Conservation (phyloP, 30 jellyfish, hydroid and myxozoan genomes). For the Aurelia coerulea region DNA sequence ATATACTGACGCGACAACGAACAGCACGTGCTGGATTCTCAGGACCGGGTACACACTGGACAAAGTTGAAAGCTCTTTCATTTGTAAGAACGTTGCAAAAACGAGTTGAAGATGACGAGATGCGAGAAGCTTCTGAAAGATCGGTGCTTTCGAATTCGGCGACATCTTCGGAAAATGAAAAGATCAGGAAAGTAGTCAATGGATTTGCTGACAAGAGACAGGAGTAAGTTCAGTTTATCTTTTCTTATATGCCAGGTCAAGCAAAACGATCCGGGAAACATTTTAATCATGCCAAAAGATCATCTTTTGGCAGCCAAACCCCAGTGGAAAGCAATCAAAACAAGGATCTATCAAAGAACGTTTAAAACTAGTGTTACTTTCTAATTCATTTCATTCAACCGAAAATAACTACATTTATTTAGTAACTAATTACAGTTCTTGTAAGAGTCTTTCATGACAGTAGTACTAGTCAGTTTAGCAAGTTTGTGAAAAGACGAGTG, state of each 20-base stretch:
- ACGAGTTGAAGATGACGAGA: conserved; percentile 70
- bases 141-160: conserved; percentile 34
- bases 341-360: not conserved
- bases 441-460: too few species aligned
- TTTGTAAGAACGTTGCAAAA: conserved; percentile 76
- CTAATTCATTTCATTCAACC: too few species aligned
- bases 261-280: not conserved
- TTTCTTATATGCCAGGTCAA: not conserved
- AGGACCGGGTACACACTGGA: conserved; percentile 65
- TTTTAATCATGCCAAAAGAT: not conserved
- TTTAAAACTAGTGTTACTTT: too few species aligned
- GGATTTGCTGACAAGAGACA: conserved; percentile 21
- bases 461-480: too few species aligned
- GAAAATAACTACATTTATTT: too few species aligned
- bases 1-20: conserved; percentile 25
- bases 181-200: conserved; percentile 12
- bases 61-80: conserved; percentile 65
- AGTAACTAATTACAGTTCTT: too few species aligned
- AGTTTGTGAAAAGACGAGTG: too few species aligned
- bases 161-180: conserved; percentile 40
- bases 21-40: conserved; percentile 72
- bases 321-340: not conserved
- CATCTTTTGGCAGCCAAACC: not conserved
- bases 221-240: not conserved
- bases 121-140: conserved; percentile 19